Percentiles rank a stretch among this genome's conserved stretches.
phyloP scores from a whole-genome alignment of 2,888 invertebrate species.

The Drosophila subsilvestris region DNA sequence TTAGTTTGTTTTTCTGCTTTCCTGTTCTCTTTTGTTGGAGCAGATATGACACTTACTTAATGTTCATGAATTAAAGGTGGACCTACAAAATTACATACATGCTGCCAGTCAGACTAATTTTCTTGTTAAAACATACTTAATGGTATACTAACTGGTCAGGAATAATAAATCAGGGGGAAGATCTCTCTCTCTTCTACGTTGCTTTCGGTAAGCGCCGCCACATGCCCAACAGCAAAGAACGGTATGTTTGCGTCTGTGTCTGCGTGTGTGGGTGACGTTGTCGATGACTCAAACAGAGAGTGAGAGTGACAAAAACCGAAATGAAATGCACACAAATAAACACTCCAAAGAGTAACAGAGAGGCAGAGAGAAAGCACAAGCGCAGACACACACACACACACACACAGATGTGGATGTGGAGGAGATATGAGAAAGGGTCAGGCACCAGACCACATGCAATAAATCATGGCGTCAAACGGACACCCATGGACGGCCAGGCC shows the following conservation, averaged over 20 bases:
- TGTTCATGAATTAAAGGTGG: too few relatives aligned
- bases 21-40: not conserved
- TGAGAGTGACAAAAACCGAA: slow-evolving; percentile 69
- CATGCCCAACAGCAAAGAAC: not conserved
- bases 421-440: slow-evolving; percentile 31
- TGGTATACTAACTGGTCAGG: not conserved
- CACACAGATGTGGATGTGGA: slow-evolving; percentile 10
- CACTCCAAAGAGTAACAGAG: slow-evolving; percentile 17
- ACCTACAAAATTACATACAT: not conserved
- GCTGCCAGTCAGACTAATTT: not conserved
- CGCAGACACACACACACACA: slow-evolving; percentile 5
- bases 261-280: slow-evolving; percentile 41
- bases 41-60: not conserved
- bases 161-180: not conserved
- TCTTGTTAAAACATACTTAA: not conserved
- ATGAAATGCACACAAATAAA: slow-evolving; percentile 39
- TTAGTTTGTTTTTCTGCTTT: not conserved
- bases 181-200: not conserved
- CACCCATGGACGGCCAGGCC: slow-evolving; percentile 41
- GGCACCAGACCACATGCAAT: slow-evolving; percentile 41
- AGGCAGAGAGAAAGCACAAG: slow-evolving; percentile 26
- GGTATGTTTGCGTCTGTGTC: slow-evolving; percentile 6
- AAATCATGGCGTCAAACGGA: slow-evolving; percentile 65
- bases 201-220: not conserved
- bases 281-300: slow-evolving; percentile 70